Base-by-base conservation (phyloP, 2,113 vertebrate genomes). In the Dendrocopos noguchii region DNA sequence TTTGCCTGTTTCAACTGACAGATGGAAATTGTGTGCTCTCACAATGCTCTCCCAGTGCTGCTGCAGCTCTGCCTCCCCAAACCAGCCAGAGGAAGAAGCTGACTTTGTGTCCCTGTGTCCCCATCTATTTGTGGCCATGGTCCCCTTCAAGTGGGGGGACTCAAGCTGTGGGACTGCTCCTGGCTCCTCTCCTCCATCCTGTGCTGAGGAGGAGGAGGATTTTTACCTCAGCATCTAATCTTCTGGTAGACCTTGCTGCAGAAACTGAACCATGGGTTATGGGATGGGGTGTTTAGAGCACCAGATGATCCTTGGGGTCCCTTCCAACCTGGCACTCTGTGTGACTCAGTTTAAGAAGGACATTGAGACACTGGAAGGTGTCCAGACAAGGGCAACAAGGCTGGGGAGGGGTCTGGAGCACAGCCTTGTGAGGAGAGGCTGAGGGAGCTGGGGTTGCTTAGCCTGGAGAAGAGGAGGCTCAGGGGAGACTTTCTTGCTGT, bases 21-120 rank as follows among this genome's bases (percentile, higher is more conserved):
- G 96, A 95, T 95, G 95, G 96, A 80, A 93, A 82, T 87, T 47
- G 85, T 77, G 84, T 15, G 61, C 59, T 53, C 84, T 78, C 90
- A 60, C 88, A 67, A 76, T 94, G 94, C 56, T 53, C 84, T 78
- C 91, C 55, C 88, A 67, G 74, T 94, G 94, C 68, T 42, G 50
- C 63, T 27, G 81, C 39, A 80, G 72, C 56, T 20, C 50, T 12
- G 66, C 33, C 27, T 61, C 53, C 21, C 6, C 52, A 36, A 84
- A 50, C 65, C 63, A 50, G 8, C 79, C 29, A 0, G 57, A 77
- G 63, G 63, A 68, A 82, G 9, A 20, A 70, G 84, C 36, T 56
- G 73, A 46, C 39, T 75, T 10, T 55, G 36, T 60, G 2, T 33
- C 20, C 11, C 47, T 50, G 21, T 20, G 44, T 18, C 21, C 20